Conservation (phyloP, 2,113 vertebrate species). For the Phrynosoma blainvillii region DNA sequence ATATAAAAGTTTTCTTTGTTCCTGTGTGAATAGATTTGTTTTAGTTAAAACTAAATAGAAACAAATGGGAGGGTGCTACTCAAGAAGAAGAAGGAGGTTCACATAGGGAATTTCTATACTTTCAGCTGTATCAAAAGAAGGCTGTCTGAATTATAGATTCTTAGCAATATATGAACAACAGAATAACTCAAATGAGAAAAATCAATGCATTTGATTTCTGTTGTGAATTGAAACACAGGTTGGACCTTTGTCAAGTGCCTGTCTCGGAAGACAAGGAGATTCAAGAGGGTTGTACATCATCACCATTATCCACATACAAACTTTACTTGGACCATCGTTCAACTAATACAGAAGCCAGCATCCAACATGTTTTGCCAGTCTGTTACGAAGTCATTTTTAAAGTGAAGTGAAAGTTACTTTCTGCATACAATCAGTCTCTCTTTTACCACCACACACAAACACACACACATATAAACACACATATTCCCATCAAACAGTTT, state of each 20-base stretch:
- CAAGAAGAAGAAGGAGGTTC: slow-evolving; percentile 27
- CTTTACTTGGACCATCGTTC: slow-evolving; percentile 53
- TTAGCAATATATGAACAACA: slow-evolving; percentile 15
- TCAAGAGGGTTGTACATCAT: slow-evolving; percentile 41
- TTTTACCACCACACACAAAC: slow-evolving; percentile 56
- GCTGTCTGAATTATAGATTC: slow-evolving; percentile 42
- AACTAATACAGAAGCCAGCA: slow-evolving; percentile 52
- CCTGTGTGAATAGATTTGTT: slow-evolving; percentile 68
- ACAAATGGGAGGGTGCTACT: slow-evolving; percentile 31
- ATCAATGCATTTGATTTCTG: slow-evolving; percentile 49
- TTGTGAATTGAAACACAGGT: slow-evolving; percentile 49
- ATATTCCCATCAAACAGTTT: background rate
- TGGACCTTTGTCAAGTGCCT: slow-evolving; percentile 34
- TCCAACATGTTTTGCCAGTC: slow-evolving; percentile 55
- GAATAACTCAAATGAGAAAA: slow-evolving; percentile 14
- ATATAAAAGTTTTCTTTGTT: slow-evolving; percentile 68
- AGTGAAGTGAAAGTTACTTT: slow-evolving; percentile 71
- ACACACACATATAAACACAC: slow-evolving; percentile 16
- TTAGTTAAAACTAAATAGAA: slow-evolving; percentile 63
- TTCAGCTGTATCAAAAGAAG: slow-evolving; percentile 31
- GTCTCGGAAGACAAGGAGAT: slow-evolving; percentile 30
- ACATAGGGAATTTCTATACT: slow-evolving; percentile 47
- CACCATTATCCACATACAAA: slow-evolving; percentile 39
- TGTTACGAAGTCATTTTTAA: slow-evolving; percentile 66
- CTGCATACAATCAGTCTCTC: slow-evolving; percentile 38